Conservation (phyloP, 2,888 invertebrate genomes). For the Drosophila gaucha region DNA sequence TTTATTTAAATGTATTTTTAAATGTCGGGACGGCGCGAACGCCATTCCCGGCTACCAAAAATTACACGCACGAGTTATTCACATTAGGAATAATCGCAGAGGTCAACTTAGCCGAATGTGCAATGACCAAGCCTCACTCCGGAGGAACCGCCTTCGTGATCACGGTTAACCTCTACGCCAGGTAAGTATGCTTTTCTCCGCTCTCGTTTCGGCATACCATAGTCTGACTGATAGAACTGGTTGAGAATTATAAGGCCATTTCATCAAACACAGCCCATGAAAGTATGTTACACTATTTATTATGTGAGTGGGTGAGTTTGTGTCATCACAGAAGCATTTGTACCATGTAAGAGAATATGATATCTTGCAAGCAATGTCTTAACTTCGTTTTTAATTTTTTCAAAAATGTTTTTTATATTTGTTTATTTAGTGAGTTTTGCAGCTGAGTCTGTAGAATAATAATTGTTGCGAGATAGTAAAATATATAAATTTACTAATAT, state of each 20-base stretch:
- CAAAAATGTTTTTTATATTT: background rate
- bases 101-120: constrained; percentile 90
- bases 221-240: background rate
- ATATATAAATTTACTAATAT: too few relatives aligned
- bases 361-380: background rate
- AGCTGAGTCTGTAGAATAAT: background rate
- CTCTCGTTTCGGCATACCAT: background rate
- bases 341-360: too few relatives aligned
- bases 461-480: too few relatives aligned
- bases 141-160: constrained; percentile 83
- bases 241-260: constrained; percentile 34
- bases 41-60: constrained; percentile 89
- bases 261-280: background rate
- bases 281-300: constrained; percentile 21
- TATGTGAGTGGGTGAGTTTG: background rate
- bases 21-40: constrained; percentile 87
- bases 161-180: constrained; percentile 83
- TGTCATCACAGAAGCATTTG: background rate
- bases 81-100: constrained; percentile 91
- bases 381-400: background rate
- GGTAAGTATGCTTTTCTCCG: constrained; percentile 76
- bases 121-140: constrained; percentile 86
- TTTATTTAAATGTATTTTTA: constrained; percentile 24
- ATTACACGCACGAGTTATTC: constrained; percentile 90
- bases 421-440: too few relatives aligned